Evolutionary conservation across 2,888 invertebrate species (phyloP), one percentile per base, ranked within the genome.

Genomic region (Trichogramma evanescens): DNA sequence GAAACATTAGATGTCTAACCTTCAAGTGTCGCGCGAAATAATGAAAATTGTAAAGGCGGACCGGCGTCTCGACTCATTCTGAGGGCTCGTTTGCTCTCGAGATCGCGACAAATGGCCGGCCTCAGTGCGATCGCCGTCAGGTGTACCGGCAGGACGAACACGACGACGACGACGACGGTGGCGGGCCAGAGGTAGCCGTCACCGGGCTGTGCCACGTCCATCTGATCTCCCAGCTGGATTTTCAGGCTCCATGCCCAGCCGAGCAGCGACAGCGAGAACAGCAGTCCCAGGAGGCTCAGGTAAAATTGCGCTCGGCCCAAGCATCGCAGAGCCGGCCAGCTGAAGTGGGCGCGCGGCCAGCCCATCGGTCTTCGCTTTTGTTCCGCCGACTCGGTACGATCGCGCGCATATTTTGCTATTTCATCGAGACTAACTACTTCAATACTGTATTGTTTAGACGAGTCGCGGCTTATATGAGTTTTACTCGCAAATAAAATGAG

Each of bases 121-220:
- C 57, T 9, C 5, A 63, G n/a, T 0, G 6, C 44, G 6, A 65
- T 3, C 1, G 65, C 70, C 8, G 68, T 51, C 7, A 66, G 4
- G 54, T 70, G 68, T 5, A 64, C 66, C 2, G 69, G 69, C 3
- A 63, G 56, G 41, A 65, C 64, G 26, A 65, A 43, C 5, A 68
- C 5, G 0, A 50, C 64, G 3, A 64, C 60, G 4, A 64, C 54
- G 39, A 66, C 42, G 13, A 67, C 63, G 44, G 65, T 58, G 7
- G 54, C 63, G 10, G 68, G 59, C 68, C 69, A 68, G 0, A 65
- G 61, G 56, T 67, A 62, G 8, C 67, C 69, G 56, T 65, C 63
- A 58, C 66, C 67, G 40, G 69, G 66, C 2, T 58, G 52, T 1
- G 66, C 62, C 13, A 69, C 60, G 10, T 67, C 66, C 51, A 69